These are phyloP conservation scores for Pipistrellus kuhlii DNA, from an alignment of 2,797 vertebrate genomes.

Conservation along the genomic window DNA sequence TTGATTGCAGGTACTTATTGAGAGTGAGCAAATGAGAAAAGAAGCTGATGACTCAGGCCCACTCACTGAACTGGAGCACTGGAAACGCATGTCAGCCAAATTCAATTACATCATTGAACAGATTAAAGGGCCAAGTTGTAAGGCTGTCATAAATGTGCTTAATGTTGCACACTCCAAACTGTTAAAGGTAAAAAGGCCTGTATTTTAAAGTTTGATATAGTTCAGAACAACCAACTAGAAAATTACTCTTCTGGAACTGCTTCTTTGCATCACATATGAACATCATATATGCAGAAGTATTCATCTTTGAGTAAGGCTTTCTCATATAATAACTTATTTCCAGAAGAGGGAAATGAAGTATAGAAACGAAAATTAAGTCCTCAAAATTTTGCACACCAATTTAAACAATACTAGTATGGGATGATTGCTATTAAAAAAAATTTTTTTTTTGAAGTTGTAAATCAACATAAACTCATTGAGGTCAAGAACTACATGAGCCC, in stretches of 20 bases:
- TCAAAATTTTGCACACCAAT: slow-evolving; percentile 7
- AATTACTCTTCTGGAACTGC: neutral
- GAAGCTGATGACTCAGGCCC: slow-evolving; percentile 89
- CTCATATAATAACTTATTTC: neutral
- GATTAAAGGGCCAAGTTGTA: slow-evolving; percentile 89
- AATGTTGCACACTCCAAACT: slow-evolving; percentile 88
- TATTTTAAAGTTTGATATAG: neutral
- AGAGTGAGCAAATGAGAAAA: slow-evolving; percentile 89
- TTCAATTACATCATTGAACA: slow-evolving; percentile 91
- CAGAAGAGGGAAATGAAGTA: neutral
- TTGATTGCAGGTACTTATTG: slow-evolving; percentile 88
- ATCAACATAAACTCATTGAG: neutral
- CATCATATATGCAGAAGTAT: neutral
- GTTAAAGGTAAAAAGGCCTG: slow-evolving; percentile 86
- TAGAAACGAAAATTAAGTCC: slow-evolving; percentile 52
- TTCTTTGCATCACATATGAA: neutral
- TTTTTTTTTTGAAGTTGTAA: slow-evolving; percentile 58
- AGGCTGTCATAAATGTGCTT: slow-evolving; percentile 89
- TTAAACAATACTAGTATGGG: neutral
- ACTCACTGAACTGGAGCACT: slow-evolving; percentile 90
- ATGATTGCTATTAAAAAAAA: neutral
- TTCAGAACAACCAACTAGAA: neutral
- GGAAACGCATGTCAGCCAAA: slow-evolving; percentile 90
- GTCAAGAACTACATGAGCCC: neutral
- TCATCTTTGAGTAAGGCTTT: neutral